Evolutionary conservation across 2,113 vertebrate species (phyloP).

Genomic region (Raphicerus campestris): DNA sequence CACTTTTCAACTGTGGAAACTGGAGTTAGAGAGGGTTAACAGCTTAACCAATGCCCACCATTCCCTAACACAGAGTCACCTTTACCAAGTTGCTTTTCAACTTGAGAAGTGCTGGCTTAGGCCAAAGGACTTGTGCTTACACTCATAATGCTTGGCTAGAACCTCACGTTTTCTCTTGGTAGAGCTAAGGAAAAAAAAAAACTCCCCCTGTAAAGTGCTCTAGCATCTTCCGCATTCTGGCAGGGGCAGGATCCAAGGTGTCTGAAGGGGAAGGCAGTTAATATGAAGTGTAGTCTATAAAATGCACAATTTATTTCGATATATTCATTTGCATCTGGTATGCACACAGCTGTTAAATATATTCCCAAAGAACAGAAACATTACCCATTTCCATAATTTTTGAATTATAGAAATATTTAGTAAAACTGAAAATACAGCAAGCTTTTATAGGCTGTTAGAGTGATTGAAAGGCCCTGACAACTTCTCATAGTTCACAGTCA

Average conservation of each 20-base stretch:
- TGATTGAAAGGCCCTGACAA: slow-evolving; percentile 75
- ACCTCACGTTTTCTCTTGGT: neutral
- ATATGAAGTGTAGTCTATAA: slow-evolving; percentile 60
- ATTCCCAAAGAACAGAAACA: slow-evolving; percentile 73
- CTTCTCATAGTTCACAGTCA: slow-evolving; percentile 65
- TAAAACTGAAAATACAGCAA: slow-evolving; percentile 73
- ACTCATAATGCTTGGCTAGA: neutral
- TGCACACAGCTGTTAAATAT: slow-evolving; percentile 70
- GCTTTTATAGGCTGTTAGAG: slow-evolving; percentile 71
- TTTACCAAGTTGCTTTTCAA: neutral
- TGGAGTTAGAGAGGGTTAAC: neutral
- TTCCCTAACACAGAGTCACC: neutral
- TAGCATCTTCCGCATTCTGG: neutral
- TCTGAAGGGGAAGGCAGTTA: slow-evolving; percentile 31
- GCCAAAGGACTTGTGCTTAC: neutral
- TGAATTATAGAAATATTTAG: slow-evolving; percentile 77
- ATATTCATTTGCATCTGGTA: slow-evolving; percentile 74
- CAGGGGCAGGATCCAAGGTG: neutral
- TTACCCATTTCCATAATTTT: slow-evolving; percentile 74
- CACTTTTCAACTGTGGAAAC: neutral
- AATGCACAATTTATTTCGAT: slow-evolving; percentile 68
- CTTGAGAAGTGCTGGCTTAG: neutral
- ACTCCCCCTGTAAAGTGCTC: neutral
- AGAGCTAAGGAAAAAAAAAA: neutral
- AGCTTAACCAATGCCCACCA: neutral